phyloP scores from a whole-genome alignment of 2,113 vertebrate genomes.

The Spea bombifrons region DNA sequence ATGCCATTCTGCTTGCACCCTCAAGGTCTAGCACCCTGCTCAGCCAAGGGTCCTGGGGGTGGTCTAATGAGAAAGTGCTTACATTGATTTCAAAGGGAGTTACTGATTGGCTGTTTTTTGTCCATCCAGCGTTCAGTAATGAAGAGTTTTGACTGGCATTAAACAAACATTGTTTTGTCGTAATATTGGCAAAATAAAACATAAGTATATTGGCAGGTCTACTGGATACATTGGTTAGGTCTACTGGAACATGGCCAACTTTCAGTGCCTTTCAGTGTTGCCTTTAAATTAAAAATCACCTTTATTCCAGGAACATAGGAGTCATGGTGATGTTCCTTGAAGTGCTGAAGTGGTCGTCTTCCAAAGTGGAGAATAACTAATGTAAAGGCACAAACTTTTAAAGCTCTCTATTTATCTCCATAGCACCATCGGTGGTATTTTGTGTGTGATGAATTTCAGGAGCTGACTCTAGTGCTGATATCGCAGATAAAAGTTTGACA shows the following conservation, averaged over 20 bases:
- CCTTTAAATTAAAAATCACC: neutral
- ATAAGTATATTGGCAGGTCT: neutral
- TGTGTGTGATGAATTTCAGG: neutral
- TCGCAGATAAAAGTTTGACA: constrained; percentile 29
- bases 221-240: neutral
- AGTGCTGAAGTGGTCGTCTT: neutral
- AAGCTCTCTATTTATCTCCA: neutral
- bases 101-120: no score
- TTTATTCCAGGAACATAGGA: neutral
- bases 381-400: neutral
- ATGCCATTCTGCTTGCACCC: no score
- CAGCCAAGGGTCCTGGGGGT: no score
- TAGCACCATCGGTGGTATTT: neutral
- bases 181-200: neutral
- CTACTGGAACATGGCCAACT: neutral
- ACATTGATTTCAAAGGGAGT: no score
- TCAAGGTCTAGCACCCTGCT: no score
- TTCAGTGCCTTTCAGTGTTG: neutral
- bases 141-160: no score
- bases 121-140: no score
- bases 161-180: no score
- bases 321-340: neutral
- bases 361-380: neutral
- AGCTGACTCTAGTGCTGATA: constrained; percentile 1
- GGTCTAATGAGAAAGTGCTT: no score